Conservation (phyloP, 2,797 vertebrate species). For the Pseudochromis fuscus region DNA sequence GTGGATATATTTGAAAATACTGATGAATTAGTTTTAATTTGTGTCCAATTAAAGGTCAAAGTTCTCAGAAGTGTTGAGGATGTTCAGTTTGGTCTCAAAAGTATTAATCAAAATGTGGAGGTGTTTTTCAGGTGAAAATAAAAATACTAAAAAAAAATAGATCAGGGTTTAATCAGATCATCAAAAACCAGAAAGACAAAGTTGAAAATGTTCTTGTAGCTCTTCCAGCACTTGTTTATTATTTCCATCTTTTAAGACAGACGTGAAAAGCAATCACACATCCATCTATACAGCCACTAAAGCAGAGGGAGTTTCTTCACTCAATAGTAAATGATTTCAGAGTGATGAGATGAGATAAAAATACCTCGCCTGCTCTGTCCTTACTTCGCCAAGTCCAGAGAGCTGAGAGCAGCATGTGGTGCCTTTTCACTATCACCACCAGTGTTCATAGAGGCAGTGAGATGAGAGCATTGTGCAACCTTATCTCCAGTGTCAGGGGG, state of each 20-base stretch:
- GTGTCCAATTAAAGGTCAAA: no score
- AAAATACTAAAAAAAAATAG: no score
- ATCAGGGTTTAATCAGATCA: no score
- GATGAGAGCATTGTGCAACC: slow-evolving; percentile 31
- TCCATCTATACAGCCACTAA: slow-evolving; percentile 21
- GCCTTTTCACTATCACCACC: slow-evolving; percentile 54
- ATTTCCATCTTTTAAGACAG: neutral
- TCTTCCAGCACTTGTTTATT: no score
- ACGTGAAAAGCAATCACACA: slow-evolving; percentile 3
- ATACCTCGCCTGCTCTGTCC: slow-evolving; percentile 56
- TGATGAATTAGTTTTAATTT: no score
- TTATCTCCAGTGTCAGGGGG: slow-evolving; percentile 59
- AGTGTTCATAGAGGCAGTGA: slow-evolving; percentile 23
- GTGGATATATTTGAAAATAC: no score
- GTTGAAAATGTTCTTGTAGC: no score
- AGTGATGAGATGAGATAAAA: slow-evolving; percentile 66
- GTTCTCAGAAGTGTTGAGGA: no score
- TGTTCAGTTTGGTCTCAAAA: no score
- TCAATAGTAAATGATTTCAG: slow-evolving; percentile 62
- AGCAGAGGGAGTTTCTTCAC: slow-evolving; percentile 45
- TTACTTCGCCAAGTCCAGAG: slow-evolving; percentile 45
- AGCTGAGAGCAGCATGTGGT: slow-evolving; percentile 35
- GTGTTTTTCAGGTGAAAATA: no score
- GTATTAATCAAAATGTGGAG: no score
- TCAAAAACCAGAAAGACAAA: no score